Evolutionary conservation across 2,797 vertebrate genomes (phyloP).

Genomic region (Monodelphis domestica): DNA sequence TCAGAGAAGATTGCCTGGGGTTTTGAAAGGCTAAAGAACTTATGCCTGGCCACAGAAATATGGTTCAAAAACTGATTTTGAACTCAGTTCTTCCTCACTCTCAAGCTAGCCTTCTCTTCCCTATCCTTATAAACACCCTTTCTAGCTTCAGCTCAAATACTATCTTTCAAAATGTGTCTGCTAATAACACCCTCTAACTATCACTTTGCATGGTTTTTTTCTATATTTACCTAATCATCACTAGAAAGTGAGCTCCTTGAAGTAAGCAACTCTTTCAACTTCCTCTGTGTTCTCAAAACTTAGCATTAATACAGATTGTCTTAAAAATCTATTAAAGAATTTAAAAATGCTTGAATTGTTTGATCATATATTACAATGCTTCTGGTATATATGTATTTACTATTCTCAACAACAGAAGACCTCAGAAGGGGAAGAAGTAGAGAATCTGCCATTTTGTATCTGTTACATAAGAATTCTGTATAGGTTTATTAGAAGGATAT

Average conservation of each 20-base stretch:
- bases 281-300: neutral
- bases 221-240: neutral
- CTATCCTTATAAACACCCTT: too few species aligned
- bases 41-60: neutral
- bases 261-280: neutral
- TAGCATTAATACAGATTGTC: neutral
- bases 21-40: neutral
- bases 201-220: neutral
- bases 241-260: neutral
- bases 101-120: too few species aligned
- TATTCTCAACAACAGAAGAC: neutral
- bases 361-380: neutral
- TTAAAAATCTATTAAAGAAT: neutral
- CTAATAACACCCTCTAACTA: neutral
- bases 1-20: neutral
- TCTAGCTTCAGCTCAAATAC: too few species aligned
- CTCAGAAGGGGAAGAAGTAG: neutral
- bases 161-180: too few species aligned
- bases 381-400: too few species aligned
- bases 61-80: too few species aligned
- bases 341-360: neutral
- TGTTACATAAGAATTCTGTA: neutral
- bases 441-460: neutral
- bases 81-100: too few species aligned
- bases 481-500: conserved; percentile 1